phyloP scores from a whole-genome alignment of 1,140 invertebrate genomes.

The Drepana arcuata region DNA sequence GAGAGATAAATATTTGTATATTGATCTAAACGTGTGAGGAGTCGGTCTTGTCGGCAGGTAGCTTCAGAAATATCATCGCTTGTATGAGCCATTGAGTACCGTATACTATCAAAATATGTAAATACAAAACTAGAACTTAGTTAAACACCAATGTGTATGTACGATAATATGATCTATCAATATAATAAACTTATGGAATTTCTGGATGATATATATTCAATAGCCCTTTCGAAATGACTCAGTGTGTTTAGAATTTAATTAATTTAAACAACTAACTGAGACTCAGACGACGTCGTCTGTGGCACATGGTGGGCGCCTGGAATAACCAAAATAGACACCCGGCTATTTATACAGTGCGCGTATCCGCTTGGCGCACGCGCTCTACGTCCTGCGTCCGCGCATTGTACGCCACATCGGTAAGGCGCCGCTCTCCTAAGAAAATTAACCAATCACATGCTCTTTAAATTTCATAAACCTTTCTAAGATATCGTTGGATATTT shows the following conservation, averaged over 20 bases:
- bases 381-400: slow-evolving; percentile 25
- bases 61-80: too few species aligned
- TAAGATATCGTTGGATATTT: too few species aligned
- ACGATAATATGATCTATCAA: too few species aligned
- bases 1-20: slow-evolving; percentile 63
- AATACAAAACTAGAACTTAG: too few species aligned
- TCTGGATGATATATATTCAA: too few species aligned
- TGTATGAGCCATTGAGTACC: too few species aligned
- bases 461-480: too few species aligned
- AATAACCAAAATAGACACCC: slow-evolving; percentile 53
- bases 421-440: slow-evolving; percentile 20
- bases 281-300: slow-evolving; percentile 40
- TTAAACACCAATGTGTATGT: too few species aligned
- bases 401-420: slow-evolving; percentile 9
- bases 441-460: background rate
- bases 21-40: slow-evolving; percentile 19
- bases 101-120: too few species aligned
- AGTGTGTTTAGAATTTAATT: slow-evolving; percentile 38
- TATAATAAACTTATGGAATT: too few species aligned
- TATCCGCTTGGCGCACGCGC: slow-evolving; percentile 64
- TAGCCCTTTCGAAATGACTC: slow-evolving; percentile 27
- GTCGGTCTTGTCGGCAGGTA: too few species aligned
- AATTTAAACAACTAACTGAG: slow-evolving; percentile 26
- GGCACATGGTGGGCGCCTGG: slow-evolving; percentile 51
- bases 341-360: slow-evolving; percentile 55